Evolutionary conservation across 1,140 invertebrate species (phyloP), one percentile per base, ranked within the genome.

Genomic region (Calosoma granatense): DNA sequence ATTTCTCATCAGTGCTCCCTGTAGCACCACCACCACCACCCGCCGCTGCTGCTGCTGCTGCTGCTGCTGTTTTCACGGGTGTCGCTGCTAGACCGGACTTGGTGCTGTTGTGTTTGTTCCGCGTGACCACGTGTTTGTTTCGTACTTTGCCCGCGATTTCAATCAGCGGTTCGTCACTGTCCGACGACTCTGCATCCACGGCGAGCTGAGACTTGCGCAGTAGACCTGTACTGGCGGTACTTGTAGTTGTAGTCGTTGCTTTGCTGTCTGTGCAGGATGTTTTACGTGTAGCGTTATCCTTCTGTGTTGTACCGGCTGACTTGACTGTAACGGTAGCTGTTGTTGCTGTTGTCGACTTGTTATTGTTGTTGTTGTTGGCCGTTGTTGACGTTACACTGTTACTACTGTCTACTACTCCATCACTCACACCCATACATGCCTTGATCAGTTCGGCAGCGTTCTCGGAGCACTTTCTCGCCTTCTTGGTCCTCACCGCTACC

Each of bases 91-190:
- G 22, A 0, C 19, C 21, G 0, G 21, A 36, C 19, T 9, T 36
- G 51, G 54, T 54, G 39, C 26, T 56, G 22, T 55, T 54, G 17
- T 22, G 60, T 58, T 71, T 74, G 39, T 30, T 54, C 1, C 63
- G 59, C 14, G 9, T 55, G 11, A 19, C 20, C 9, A 55, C 54
- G 14, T 69, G 68, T 4, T 70, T 74, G 63, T 79, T 80, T 15
- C 80, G 71, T 57, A 81, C 79, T 72, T 88, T 88, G 51, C 81
- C 85, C 9, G 79, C 76, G 23, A 82, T 76, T 64, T 86, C 84
- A 61, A 86, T 86, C 20, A 88, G 74, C 51, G 86, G 86, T 70
- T 90, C 86, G 68, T 88, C 87, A 62, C 87, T 87, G 62, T 88
- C 87, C 20, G 85, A 87, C 17, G 80, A 81, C 53, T 83, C 81